These are phyloP conservation scores for Thelaira solivaga DNA, from an alignment of 2,888 invertebrate species.

Conservation along the genomic window DNA sequence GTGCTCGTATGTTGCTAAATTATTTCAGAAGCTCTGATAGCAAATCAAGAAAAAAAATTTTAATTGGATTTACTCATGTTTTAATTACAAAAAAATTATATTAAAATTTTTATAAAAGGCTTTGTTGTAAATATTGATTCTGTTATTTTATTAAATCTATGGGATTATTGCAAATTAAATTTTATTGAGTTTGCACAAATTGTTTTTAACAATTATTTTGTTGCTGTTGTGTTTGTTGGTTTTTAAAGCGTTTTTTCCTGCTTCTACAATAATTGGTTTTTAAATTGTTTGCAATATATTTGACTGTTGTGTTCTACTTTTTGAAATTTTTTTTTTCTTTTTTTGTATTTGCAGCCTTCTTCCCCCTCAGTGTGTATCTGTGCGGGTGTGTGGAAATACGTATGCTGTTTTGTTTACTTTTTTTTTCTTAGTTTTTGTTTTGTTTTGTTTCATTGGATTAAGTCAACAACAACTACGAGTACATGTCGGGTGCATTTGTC, in stretches of 20 bases:
- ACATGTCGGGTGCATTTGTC: no score
- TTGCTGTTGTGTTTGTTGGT: neutral
- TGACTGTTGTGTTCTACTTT: neutral
- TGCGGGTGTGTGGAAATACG: no score
- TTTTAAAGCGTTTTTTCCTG: neutral
- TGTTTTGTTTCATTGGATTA: neutral
- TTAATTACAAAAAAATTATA: no score
- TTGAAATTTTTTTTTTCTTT: neutral
- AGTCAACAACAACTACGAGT: neutral
- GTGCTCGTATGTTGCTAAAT: no score
- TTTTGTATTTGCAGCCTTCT: neutral
- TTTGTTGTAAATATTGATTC: no score
- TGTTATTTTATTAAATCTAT: no score
- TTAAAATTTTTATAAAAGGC: no score
- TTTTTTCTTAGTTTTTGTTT: neutral
- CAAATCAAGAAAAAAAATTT: no score
- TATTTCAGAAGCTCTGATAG: no score
- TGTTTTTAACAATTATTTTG: neutral
- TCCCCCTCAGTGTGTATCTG: no score
- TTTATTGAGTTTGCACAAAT: neutral
- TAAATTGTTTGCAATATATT: constrained; percentile 36
- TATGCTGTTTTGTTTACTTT: neutral
- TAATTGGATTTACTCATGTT: no score
- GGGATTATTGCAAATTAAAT: no score
- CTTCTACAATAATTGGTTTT: constrained; percentile 31